Base-by-base conservation (phyloP, 2,888 invertebrate genomes). In the Achlya flavicornis region DNA sequence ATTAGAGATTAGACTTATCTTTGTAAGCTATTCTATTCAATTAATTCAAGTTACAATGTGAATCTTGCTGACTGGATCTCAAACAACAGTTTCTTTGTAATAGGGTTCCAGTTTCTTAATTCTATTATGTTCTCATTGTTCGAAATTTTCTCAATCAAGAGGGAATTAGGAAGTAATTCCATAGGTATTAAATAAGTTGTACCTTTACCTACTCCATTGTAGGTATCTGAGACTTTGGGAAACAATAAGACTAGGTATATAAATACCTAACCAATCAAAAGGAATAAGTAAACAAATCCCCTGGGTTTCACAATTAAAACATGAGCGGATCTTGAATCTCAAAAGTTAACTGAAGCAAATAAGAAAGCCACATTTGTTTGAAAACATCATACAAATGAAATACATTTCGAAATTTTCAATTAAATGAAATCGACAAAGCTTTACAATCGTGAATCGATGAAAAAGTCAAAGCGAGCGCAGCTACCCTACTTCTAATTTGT, bases 361-460 rank as follows among this genome's bases (percentile, higher is more conserved):
- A 70, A 71, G 46, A 74, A 73, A 64, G 62, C 67, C 66, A 63
- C 63, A 69, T 65, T 73, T 62, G 63, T 64, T 64, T 64, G 59
- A 66, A 65, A 71, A 69, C 53, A 68, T 57, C 64, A 73, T 71
- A 63, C n/a, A 53, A 53, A 14, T 33, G 63, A 69, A 73, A 74
- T 68, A 77, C 78, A 79, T 76, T n/a, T 74, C 75, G 76, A 78
- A 74, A 67, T 74, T 74, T 79, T 66, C 78, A 73, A 82, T 78
- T 79, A 78, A 41, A 71, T 68, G 77, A 80, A 80, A 78, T 80
- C 76, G 80, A 79, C 78, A 77, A 79, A 78, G 75, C 74, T 74
- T 76, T 74, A 73, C 63, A 38, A 74, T 75, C 66, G 61, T 73
- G 73, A 77, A 69, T 74, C 67, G 72, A 66, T 72, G 71, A 67